phyloP scores from a whole-genome alignment of 1,140 invertebrate species.

The Streblospio benedicti region DNA sequence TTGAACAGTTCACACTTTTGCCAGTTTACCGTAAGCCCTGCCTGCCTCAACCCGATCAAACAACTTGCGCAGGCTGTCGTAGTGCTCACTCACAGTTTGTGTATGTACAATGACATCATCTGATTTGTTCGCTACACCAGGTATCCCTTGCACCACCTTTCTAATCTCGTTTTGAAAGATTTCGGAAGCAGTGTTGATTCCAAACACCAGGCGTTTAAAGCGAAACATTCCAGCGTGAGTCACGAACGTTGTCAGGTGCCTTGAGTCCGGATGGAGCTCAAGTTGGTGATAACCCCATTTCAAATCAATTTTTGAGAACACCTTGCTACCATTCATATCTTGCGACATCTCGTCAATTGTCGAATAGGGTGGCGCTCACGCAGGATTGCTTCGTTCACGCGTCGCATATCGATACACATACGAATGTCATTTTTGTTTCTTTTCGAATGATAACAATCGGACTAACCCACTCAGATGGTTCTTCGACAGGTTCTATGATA shows the following conservation, averaged over 20 bases:
- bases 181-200: background rate
- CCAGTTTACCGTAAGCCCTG: background rate
- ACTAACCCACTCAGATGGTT: slow-evolving; percentile 31
- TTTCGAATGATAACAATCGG: slow-evolving; percentile 27
- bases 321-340: slow-evolving; percentile 22
- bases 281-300: slow-evolving; percentile 29
- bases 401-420: slow-evolving; percentile 28
- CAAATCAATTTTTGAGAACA: slow-evolving; percentile 29
- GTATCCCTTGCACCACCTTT: background rate
- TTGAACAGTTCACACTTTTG: background rate
- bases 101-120: background rate
- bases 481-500: slow-evolving; percentile 30
- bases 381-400: slow-evolving; percentile 25
- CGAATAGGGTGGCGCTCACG: slow-evolving; percentile 25
- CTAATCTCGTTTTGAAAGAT: slow-evolving; percentile 6
- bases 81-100: background rate
- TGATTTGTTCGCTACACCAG: background rate
- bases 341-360: slow-evolving; percentile 27
- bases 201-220: slow-evolving; percentile 11
- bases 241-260: slow-evolving; percentile 18
- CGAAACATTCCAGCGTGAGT: slow-evolving; percentile 4
- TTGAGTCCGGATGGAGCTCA: slow-evolving; percentile 23
- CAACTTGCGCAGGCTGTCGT: background rate
- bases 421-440: slow-evolving; percentile 22
- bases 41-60: background rate